Percentiles rank a stretch among this genome's conserved stretches.
phyloP scores from a whole-genome alignment of 64 coral and sea anemone genomes.

The Cladopsammia gracilis region DNA sequence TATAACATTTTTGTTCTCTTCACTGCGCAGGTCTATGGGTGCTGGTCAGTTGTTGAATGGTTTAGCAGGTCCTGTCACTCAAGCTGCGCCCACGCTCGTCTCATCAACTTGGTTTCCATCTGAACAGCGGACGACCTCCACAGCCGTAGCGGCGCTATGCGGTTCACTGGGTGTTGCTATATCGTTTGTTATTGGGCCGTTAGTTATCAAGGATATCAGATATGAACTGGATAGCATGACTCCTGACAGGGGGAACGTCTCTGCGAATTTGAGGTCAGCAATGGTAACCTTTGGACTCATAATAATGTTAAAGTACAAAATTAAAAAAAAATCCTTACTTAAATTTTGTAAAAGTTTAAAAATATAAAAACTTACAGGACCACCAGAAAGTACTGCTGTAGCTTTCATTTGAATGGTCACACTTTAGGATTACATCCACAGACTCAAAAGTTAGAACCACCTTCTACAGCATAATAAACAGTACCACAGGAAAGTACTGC shows the following conservation, averaged over 20 bases:
- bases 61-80: conserved; percentile 95
- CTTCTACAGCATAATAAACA: no score
- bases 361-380: no score
- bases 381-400: no score
- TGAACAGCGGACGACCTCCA: conserved; percentile 91
- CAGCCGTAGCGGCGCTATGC: conserved; percentile 91
- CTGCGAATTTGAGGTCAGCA: conserved; percentile 78
- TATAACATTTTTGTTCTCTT: background rate
- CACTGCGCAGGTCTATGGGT: conserved; percentile 85
- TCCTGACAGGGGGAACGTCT: conserved; percentile 66
- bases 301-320: no score
- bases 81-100: conserved; percentile 92
- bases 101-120: conserved; percentile 97
- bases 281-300: no score
- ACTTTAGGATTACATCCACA: no score
- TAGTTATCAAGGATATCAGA: conserved; percentile 86
- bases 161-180: conserved; percentile 94
- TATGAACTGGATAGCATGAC: conserved; percentile 65
- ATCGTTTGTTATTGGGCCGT: conserved; percentile 95
- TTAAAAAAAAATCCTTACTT: no score
- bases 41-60: conserved; percentile 94
- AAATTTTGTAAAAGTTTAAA: no score
- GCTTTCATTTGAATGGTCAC: no score
- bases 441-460: no score
- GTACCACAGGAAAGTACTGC: no score